Percentiles rank a stretch among this genome's conserved stretches.
Conservation (phyloP, 2,888 invertebrate species). For the Pterobdella sp. region DNA sequence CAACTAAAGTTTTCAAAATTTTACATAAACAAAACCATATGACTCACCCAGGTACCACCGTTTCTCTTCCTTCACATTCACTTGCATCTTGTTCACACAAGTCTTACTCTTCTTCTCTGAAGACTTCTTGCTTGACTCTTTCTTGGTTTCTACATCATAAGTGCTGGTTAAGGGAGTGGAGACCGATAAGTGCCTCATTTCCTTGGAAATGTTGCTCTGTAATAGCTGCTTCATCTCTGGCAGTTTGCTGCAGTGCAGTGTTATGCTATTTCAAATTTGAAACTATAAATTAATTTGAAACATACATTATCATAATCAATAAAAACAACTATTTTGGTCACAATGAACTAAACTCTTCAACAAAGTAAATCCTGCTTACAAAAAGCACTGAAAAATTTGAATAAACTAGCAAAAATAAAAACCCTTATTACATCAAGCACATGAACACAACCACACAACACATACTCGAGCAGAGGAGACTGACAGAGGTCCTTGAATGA, state of each 20-base stretch:
- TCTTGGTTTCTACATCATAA: too few relatives aligned
- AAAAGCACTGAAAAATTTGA: too few relatives aligned
- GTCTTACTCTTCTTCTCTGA: background rate
- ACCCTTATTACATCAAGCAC: too few relatives aligned
- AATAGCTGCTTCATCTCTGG: conserved; percentile 6
- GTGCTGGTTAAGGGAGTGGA: background rate
- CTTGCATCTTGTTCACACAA: background rate
- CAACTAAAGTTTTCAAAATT: background rate
- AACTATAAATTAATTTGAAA: too few relatives aligned
- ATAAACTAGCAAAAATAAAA: too few relatives aligned
- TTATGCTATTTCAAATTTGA: too few relatives aligned
- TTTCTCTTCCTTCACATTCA: conserved; percentile 3
- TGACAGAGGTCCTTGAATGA: background rate
- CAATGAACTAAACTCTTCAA: too few relatives aligned
- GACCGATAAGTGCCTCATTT: background rate
- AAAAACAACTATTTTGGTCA: too few relatives aligned
- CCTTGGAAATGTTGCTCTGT: background rate
- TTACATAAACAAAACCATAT: background rate
- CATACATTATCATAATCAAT: too few relatives aligned
- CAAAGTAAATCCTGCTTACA: too few relatives aligned
- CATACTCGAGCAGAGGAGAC: conserved; percentile 20
- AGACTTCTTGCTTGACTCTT: background rate
- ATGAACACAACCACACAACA: background rate
- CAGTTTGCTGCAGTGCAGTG: background rate
- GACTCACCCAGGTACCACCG: conserved; percentile 12